Evolutionary conservation across 2,113 vertebrate species (phyloP).

Genomic region (Peromyscus maniculatus): DNA sequence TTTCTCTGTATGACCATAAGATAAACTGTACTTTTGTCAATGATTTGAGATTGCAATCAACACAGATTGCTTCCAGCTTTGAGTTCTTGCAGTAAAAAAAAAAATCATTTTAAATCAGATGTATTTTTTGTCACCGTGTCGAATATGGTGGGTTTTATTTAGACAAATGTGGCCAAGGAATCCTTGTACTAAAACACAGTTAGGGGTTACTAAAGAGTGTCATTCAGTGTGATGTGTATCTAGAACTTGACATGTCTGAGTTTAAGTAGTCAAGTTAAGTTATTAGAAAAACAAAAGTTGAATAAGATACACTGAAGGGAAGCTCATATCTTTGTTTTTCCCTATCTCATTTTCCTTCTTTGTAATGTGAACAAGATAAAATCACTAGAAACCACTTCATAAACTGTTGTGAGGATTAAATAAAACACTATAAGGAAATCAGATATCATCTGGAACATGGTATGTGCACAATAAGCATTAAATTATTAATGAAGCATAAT

Average conservation of each 20-base stretch:
- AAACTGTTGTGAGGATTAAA: background rate
- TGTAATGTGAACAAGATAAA: background rate
- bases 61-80: background rate
- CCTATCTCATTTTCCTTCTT: background rate
- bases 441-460: background rate
- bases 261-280: background rate
- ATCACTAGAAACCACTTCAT: background rate
- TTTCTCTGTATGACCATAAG: conserved; percentile 17
- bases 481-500: background rate
- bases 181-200: background rate
- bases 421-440: background rate
- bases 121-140: background rate
- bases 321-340: background rate
- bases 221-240: background rate
- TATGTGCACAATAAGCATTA: background rate
- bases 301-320: background rate
- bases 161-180: background rate
- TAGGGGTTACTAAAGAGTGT: background rate
- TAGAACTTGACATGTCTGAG: background rate
- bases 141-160: background rate
- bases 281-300: background rate
- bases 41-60: background rate
- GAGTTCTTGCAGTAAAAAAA: background rate
- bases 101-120: background rate
- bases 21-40: background rate